Percentiles rank a stretch among this genome's conserved stretches.
phyloP scores from a whole-genome alignment of 2,797 vertebrate genomes.

The Geotrypetes seraphini region DNA sequence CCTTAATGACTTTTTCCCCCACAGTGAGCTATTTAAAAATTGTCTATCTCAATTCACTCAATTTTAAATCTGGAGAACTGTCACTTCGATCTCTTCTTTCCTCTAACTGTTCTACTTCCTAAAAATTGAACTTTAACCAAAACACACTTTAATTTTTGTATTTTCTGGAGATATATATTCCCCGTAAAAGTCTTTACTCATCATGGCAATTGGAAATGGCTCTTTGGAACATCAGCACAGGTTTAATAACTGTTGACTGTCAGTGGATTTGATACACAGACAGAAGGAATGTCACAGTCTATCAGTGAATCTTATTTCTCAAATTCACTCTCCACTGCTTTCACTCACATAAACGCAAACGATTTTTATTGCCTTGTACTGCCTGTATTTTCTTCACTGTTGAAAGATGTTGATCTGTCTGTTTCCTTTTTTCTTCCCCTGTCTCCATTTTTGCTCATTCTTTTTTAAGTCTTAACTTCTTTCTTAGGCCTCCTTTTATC shows the following conservation, averaged over 20 bases:
- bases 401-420: conserved; percentile 1
- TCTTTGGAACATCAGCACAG: conserved; percentile 20
- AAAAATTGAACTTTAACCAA: conserved; percentile 8
- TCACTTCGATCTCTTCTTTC: background rate
- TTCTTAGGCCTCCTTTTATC: too few relatives aligned
- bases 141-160: conserved; percentile 13
- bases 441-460: background rate
- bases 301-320: conserved; percentile 22
- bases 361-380: too few relatives aligned
- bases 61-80: too few relatives aligned
- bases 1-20: too few relatives aligned
- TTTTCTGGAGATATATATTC: conserved; percentile 14
- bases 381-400: background rate
- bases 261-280: conserved; percentile 15
- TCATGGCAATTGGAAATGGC: conserved; percentile 21
- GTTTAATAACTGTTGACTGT: conserved; percentile 26
- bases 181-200: conserved; percentile 18
- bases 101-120: conserved; percentile 4
- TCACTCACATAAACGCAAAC: conserved; percentile 9
- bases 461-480: too few relatives aligned
- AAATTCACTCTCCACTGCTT: conserved; percentile 11
- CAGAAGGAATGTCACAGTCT: conserved; percentile 25
- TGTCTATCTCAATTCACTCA: too few relatives aligned
- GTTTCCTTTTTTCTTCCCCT: conserved; percentile 1
- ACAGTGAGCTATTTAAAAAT: too few relatives aligned